Evolutionary conservation across 2,888 invertebrate species (phyloP), one percentile per base, ranked within the genome.

Genomic region (Scaptodrosophila latifasciaeformis): DNA sequence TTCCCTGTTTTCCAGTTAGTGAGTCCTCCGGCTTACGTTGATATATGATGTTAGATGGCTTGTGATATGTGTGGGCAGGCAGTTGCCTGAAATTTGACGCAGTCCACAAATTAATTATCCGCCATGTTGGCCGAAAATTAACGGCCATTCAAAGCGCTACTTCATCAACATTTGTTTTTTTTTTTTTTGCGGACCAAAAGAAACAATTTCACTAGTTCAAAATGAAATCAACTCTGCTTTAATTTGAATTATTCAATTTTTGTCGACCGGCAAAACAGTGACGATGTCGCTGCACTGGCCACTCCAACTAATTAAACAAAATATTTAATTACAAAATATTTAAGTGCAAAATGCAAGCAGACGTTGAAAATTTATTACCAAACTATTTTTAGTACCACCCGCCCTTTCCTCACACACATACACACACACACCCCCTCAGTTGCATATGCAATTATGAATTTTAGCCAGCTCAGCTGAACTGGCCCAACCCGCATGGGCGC

Each of bases 241-340:
- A n/a, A n/a, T n/a, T n/a, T n/a, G n/a, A n/a, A n/a, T n/a, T n/a
- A n/a, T n/a, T n/a, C n/a, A n/a, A 24, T 24, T 24, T 18, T 10
- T 13, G 44, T 17, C 15, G 10, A 30, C 57, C 49, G 57, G 47
- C 48, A 44, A 46, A 29, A 54, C 21, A 34, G 10, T 17, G 50
- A 31, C 37, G 49, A 42, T 54, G 15, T 13, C 35, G 5, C 9
- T 27, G 9, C 29, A 21, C 51, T 34, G 24, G 35, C 39, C 64
- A 70, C 76, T 72, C 70, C 61, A 45, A 62, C 66, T 76, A 78
- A 76, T 76, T 76, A 78, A 76, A 70, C 79, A 76, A 68, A 71
- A 72, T n/a, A 76, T 76, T 78, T 78, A 76, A 76, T 75, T 76
- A 72, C 66, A 72, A 75, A 76, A 76, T 76, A 75, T 76, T 76